Base-by-base conservation (phyloP, 1,140 invertebrate genomes). In the Drosophila pseudoananassae region DNA sequence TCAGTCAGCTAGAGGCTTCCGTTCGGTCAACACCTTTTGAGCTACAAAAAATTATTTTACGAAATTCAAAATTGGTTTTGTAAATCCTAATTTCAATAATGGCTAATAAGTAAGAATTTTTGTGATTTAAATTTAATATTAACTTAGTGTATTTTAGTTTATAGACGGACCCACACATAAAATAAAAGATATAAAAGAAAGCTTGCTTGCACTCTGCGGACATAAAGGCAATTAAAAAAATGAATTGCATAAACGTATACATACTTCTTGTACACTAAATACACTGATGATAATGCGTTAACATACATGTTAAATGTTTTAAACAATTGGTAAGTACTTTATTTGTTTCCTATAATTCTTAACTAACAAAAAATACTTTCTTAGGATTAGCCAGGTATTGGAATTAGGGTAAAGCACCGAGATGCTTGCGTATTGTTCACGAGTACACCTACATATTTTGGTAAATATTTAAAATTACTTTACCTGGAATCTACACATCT, bases 21-120 rank as follows among this genome's bases (percentile, higher is more conserved):
- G 38, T 40, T 17, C 2, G 17, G 31, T 12, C 54, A 66, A 38
- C n/a, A 20, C 15, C 20, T 15, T 47, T 49, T 68, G 29, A 20
- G 3, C 12, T 56, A 14, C 14, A 9, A 8, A 23, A 52, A 51
- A 25, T 52, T 10, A 12, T 36, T n/a, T n/a, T 0, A 31, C 31
- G 33, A 58, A 49, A 20, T n/a, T 29, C 10, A 29, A 55, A 59
- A 59, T 59, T 55, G 0, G 10, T 15, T 55, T 10, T n/a, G 45
- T 59, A 49, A 59, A 60, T 77, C 75, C 31, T 55, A 77, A 77
- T 76, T 76, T 38, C 75, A 75, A 75, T 46, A 23, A 60, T 70
- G 72, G 75, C 58, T 59, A 29, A 36, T 40, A 23, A 14, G 38
- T 56, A 27, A 4, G 31, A 15, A n/a, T 14, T 7, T 33, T 38